Evolutionary conservation across 2,797 vertebrate species (phyloP).

Genomic region (Nasua narica): DNA sequence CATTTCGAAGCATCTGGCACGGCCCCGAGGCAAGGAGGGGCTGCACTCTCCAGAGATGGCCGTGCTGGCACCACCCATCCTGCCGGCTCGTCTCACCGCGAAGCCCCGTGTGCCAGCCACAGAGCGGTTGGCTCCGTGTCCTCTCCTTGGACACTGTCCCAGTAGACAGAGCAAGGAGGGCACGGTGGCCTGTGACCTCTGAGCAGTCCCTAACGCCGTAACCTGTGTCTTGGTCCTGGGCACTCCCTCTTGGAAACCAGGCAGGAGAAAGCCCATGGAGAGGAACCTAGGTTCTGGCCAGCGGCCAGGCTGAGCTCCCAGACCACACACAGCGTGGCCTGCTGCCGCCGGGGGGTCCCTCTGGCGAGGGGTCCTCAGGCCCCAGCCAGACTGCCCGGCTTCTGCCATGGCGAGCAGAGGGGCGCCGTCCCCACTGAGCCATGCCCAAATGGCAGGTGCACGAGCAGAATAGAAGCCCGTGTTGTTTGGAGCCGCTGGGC

Average conservation of each 20-base stretch:
- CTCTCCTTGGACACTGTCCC: background rate
- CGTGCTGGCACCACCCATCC: rapidly evolving
- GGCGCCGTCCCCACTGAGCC: background rate
- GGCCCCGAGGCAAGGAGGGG: background rate
- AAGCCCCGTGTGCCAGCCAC: background rate
- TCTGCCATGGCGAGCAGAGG: background rate
- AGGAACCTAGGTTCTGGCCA: background rate
- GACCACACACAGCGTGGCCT: background rate
- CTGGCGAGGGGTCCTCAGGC: background rate
- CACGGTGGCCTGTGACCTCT: background rate
- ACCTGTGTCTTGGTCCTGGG: background rate
- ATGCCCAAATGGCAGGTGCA: background rate
- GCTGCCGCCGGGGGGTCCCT: background rate
- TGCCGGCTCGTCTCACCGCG: background rate
- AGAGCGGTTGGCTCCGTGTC: background rate
- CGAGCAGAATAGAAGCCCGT: background rate
- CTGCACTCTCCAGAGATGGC: background rate
- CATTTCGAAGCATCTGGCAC: no score
- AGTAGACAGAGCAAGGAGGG: no score
- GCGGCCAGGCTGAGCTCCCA: background rate
- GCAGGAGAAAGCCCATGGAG: no score
- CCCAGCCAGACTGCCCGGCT: background rate
- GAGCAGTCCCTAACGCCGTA: background rate
- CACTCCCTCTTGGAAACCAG: background rate
- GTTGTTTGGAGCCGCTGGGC: background rate